phyloP scores from a whole-genome alignment of 2,797 vertebrate species.

The Lindbergichthys nudifrons region DNA sequence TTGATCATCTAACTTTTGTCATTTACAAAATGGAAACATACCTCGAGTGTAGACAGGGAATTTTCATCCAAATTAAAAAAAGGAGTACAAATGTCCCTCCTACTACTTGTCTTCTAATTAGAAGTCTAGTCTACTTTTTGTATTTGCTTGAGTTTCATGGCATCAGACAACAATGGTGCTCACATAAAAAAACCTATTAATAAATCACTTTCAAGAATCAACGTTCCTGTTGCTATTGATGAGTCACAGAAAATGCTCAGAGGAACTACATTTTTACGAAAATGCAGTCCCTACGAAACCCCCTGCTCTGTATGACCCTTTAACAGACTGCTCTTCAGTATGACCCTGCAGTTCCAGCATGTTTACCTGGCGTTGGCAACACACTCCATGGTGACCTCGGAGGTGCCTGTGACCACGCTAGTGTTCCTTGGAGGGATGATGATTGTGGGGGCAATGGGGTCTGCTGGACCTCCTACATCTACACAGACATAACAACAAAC shows the following conservation, averaged over 20 bases:
- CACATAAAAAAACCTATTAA: not conserved
- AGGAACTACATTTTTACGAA: not conserved
- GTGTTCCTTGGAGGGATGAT: constrained; percentile 95
- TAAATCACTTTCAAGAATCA: not conserved
- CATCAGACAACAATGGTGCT: not conserved
- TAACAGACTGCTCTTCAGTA: not conserved
- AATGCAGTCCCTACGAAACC: not conserved
- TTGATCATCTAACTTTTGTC: not conserved
- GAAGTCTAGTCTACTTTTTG: too few relatives aligned
- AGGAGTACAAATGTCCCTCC: not conserved
- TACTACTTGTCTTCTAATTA: not conserved
- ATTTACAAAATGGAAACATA: not conserved
- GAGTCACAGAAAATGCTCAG: not conserved
- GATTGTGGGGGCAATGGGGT: constrained; percentile 96
- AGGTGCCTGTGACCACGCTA: constrained; percentile 92
- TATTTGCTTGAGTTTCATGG: not conserved
- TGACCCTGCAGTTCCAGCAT: not conserved
- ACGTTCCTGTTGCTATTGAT: not conserved
- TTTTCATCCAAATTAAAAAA: not conserved
- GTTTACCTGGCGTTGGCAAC: constrained; percentile 94
- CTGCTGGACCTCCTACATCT: constrained; percentile 95
- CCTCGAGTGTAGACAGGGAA: too few relatives aligned
- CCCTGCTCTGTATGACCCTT: not conserved
- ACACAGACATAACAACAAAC: constrained; percentile 23
- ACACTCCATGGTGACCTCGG: constrained; percentile 95